Base-by-base conservation (phyloP, 2,888 invertebrate species). In the Dinocampus coccinellae region DNA sequence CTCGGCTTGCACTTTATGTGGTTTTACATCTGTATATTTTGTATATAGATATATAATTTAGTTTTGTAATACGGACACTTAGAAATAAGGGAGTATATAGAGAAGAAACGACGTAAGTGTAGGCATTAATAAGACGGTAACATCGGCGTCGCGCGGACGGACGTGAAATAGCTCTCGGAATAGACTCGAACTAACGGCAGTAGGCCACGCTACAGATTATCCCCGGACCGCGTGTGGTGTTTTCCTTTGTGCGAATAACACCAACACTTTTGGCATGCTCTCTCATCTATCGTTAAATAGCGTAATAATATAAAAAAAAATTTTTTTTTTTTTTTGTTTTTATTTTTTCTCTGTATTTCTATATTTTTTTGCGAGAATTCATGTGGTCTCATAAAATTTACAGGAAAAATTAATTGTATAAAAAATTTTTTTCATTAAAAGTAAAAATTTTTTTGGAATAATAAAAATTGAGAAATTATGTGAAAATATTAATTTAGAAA, bases 51-150 rank as follows among this genome's bases (percentile, higher is more conserved):
- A 60, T 47, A 34, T 52, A 65, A 4, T 26, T 47, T 16, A 47
- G 4, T 16, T 47, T 16, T 20, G 7, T 47, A 47, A 47, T 47
- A 47, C 47, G 16, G 16, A 16, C 20, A 4, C 20, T 16, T 47
- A 16, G 47, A 47, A 47, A 47, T 47, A 16, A 47, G 16, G n/a
- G 20, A 47, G 9, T 47, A 24, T 29, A 47, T 72, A 73, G 69
- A 75, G 74, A 73, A 62, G 53, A 73, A 60, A 58, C 58, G 52
- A 58, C 16, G 62, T 36, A 42, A 63, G 64, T 52, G 34, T 47
- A 58, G 29, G 81, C 83, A 82, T 83, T 83, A 83, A 82, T 83
- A 83, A 82, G 81, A 80, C 78, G 78, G 75, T 73, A 76, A 73
- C 69, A 70, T 69, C 63, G 67, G 67, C 61, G 65, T 73, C 63